Evolutionary conservation across 2,888 invertebrate genomes (phyloP), one percentile per base, ranked within the genome.

Genomic region (Leptogaster cylindrica): DNA sequence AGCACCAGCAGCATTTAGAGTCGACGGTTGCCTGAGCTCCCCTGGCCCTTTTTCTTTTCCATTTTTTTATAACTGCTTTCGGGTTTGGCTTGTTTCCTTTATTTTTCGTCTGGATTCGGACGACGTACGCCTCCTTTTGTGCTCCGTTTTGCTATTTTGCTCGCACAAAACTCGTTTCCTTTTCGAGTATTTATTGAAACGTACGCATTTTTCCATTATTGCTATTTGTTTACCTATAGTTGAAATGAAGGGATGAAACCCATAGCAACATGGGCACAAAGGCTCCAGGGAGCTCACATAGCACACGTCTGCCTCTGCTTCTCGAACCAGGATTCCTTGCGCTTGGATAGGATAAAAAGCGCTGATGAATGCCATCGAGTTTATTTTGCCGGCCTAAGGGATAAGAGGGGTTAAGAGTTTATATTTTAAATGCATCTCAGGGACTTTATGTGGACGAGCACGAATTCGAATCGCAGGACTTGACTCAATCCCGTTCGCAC

Each of bases 131-230:
- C 7, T 27, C 44, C 7, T 18, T 61, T 25, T 44, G 41, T 27
- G 20, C 12, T 27, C 41, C 14, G 31, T 36, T 39, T 55, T 55
- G 36, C 36, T 23, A 36, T 55, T 55, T 55, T 55, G 23, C 55
- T 20, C 36, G 36, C 31, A 36, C 14, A 25, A 28, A 61, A 41
- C 61, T 61, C 61, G 61, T 44, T 61, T 44, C 28, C 61, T 28
- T 61, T 48, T 41, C 61, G 41, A 41, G 61, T 64, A 64, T 64
- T 64, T 64, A 64, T 64, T 64, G 64, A 64, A 64, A 64, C 64
- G 64, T 64, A 64, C 64, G 64, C 64, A 64, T 64, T 64, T 64
- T 64, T 64, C 64, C 64, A 64, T 64, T 64, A 48, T 64, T 64
- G 36, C 64, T 48, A 64, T 64, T 64, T 64, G 64, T 64, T 64